These are phyloP conservation scores for Ips typographus DNA, from an alignment of 1,140 invertebrate genomes.

Conservation along the genomic window DNA sequence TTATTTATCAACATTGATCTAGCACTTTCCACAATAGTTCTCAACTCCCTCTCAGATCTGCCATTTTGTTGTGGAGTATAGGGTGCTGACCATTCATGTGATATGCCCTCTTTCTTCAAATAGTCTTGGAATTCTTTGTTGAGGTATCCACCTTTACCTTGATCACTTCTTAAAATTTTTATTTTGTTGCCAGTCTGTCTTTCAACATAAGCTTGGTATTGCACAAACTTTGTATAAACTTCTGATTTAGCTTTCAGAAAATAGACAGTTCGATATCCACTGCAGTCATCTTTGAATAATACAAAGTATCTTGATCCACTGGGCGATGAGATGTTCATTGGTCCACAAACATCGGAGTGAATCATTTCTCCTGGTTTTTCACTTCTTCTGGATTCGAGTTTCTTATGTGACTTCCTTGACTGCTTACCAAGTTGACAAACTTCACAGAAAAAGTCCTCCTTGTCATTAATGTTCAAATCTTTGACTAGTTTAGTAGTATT, in stretches of 20 bases:
- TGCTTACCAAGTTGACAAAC: constrained; percentile 48
- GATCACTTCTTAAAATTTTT: constrained; percentile 32
- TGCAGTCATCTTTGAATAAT: constrained; percentile 53
- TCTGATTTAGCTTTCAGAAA: constrained; percentile 52
- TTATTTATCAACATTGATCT: constrained; percentile 49
- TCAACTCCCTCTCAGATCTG: constrained; percentile 50
- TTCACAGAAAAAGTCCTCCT: constrained; percentile 45
- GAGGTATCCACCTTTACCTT: constrained; percentile 43
- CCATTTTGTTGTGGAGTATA: constrained; percentile 53
- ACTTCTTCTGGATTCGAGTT: constrained; percentile 23
- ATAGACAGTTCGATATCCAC: constrained; percentile 50
- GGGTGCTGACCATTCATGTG: constrained; percentile 38
- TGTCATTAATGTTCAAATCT: constrained; percentile 8
- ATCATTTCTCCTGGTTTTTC: constrained; percentile 45
- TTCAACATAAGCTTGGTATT: constrained; percentile 14
- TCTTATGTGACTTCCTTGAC: constrained; percentile 24
- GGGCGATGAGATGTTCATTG: constrained; percentile 48
- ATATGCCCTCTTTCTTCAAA: constrained; percentile 38
- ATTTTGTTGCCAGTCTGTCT: constrained; percentile 31
- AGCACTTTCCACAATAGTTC: constrained; percentile 52
- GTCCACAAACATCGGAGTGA: constrained; percentile 51
- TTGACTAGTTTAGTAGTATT: constrained; percentile 3
- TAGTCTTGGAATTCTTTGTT: constrained; percentile 35
- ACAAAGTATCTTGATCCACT: constrained; percentile 53
- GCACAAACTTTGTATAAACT: constrained; percentile 31